Evolutionary conservation across 2,113 vertebrate genomes (phyloP).

Genomic region (Menura novaehollandiae): DNA sequence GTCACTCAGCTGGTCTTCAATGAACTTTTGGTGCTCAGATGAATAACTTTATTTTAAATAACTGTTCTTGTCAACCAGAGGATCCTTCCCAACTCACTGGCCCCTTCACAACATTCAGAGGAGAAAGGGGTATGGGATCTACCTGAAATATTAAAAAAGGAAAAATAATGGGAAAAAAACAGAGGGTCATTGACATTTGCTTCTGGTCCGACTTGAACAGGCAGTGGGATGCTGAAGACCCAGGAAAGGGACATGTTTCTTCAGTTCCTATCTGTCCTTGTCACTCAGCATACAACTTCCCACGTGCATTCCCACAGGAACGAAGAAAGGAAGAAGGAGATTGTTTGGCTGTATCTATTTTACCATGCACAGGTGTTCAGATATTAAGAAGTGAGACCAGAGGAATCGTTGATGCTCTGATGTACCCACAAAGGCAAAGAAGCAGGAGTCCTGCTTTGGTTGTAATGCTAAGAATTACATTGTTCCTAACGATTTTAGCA

Average conservation of each 20-base stretch:
- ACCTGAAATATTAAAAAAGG: neutral
- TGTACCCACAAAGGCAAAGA: neutral
- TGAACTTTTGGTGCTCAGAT: neutral
- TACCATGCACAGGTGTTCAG: neutral
- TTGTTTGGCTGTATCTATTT: neutral
- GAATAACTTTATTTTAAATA: neutral
- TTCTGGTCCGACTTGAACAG: neutral
- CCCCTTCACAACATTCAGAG: neutral
- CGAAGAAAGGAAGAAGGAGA: neutral
- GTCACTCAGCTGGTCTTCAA: neutral
- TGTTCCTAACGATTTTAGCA: constrained; percentile 5
- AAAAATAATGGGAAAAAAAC: neutral
- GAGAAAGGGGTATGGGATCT: neutral
- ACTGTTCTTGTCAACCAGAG: neutral
- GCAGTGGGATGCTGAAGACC: neutral
- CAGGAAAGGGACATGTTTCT: neutral
- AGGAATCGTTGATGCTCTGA: neutral
- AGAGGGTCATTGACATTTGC: neutral
- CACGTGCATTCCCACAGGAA: neutral
- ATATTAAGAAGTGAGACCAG: neutral
- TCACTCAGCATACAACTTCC: neutral
- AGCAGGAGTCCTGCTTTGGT: neutral
- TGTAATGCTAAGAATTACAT: neutral
- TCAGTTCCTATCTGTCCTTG: neutral
- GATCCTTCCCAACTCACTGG: neutral